Conservation (phyloP, 2,797 vertebrate genomes). For the Salarias fasciatus region DNA sequence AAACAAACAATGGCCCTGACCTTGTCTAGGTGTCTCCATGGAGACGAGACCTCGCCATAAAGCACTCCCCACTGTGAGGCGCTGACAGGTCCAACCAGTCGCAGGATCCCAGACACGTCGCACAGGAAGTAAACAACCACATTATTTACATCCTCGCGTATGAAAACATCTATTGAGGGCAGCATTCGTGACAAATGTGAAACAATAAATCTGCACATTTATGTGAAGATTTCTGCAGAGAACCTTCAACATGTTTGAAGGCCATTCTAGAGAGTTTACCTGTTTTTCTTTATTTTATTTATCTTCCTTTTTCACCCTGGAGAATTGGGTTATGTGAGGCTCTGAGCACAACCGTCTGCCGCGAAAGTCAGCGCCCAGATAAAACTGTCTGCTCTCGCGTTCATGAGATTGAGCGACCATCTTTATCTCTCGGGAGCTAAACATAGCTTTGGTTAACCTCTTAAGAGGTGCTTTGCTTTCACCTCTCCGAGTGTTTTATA, state of each 20-base stretch:
- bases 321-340: too few species aligned
- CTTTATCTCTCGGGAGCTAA: slow-evolving; percentile 32
- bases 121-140: slow-evolving; percentile 13
- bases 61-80: slow-evolving; percentile 70
- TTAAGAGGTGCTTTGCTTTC: slow-evolving; percentile 36
- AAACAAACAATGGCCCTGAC: slow-evolving; percentile 79
- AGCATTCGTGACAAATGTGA: too few species aligned
- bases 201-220: too few species aligned
- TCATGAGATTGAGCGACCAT: slow-evolving; percentile 14
- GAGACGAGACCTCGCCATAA: slow-evolving; percentile 76
- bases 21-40: slow-evolving; percentile 79
- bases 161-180: too few species aligned
- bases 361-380: background rate
- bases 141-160: too few species aligned
- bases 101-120: slow-evolving; percentile 31
- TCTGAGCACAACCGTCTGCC: background rate
- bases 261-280: too few species aligned
- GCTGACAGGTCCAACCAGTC: slow-evolving; percentile 55
- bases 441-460: slow-evolving; percentile 47
- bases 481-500: too few species aligned
- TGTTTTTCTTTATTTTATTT: too few species aligned
- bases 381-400: slow-evolving; percentile 17
- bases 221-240: too few species aligned
- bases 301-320: too few species aligned
- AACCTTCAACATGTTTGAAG: too few species aligned